Evolutionary conservation across 2,888 invertebrate species (phyloP).

Genomic region (Lypha dubia): DNA sequence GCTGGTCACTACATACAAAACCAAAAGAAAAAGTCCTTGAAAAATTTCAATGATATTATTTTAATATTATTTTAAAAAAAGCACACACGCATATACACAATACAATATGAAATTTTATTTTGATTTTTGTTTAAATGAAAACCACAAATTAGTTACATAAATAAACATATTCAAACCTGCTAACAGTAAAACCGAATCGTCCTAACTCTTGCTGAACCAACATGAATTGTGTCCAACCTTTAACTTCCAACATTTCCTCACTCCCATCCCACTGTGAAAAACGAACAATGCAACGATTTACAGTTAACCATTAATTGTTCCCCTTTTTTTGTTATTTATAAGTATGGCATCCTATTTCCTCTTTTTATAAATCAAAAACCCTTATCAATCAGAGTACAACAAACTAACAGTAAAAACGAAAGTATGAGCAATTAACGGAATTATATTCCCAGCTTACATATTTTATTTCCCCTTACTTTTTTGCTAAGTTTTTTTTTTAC

Average conservation of each 20-base stretch:
- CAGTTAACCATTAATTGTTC: neutral
- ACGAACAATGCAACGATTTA: conserved; percentile 2
- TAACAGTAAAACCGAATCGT: conserved; percentile 60
- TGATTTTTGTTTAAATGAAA: conserved; percentile 77
- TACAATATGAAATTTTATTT: conserved; percentile 81
- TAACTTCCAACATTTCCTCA: conserved; percentile 5
- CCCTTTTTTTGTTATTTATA: neutral
- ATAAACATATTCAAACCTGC: conserved; percentile 45
- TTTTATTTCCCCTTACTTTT: conserved; percentile 1
- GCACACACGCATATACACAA: conserved; percentile 18
- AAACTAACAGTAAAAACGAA: conserved; percentile 24
- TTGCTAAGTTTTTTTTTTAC: neutral
- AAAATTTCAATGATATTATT: conserved; percentile 39
- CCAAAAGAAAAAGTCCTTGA: conserved; percentile 32
- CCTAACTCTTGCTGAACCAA: neutral
- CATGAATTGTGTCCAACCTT: conserved; percentile 13
- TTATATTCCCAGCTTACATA: neutral
- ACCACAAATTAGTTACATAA: conserved; percentile 60
- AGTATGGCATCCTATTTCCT: neutral
- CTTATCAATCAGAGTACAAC: neutral
- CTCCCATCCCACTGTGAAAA: neutral
- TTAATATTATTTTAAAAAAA: conserved; percentile 27
- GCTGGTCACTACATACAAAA: conserved; percentile 59
- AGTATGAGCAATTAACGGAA: conserved; percentile 35
- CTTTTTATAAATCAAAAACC: neutral